Evolutionary conservation across 37 sponge, comb jelly and placozoan genomes (phyloP), one percentile per base, ranked within the genome.

Genomic region (Halisarca cf. caerulea): DNA sequence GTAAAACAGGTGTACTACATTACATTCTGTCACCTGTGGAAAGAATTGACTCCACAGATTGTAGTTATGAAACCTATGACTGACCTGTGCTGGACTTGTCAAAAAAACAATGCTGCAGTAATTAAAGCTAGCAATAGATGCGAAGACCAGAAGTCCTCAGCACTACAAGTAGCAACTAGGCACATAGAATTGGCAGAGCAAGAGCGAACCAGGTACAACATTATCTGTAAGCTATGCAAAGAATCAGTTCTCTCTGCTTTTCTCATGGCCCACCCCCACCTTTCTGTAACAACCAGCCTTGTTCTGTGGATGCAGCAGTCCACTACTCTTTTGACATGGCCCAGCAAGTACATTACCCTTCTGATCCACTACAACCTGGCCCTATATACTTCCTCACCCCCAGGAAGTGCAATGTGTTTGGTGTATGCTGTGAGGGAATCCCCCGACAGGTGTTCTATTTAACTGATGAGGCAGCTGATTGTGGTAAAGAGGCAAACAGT

Each of bases 11-110:
- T 59, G 60, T 41, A 27, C 3, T 81, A 39, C 62, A 86, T 28
- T 27, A 45, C 60, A n/a, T 90, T 90, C 40, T 66, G 70, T 2
- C 20, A 36, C 20, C 60, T 83, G 21, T 90, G 91, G 91, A 61
- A 41, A 51, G 30, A 58, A 53, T 53, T 85, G 66, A 51, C 33
- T 40, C 90, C 90, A 24, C 71, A 82, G 3, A 78, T 90, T n/a
- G 23, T 44, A 11, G 70, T 90, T 1, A 86, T 77, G 70, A 85
- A 90, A 44, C 86, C 83, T 0, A 86, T 72, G 83, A 53, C 68
- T 0, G 90, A 86, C 58, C 79, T 90, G 39, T n/a, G n/a, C n/a
- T n/a, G n/a, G n/a, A n/a, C n/a, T n/a, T 55, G 68, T 66, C 9
- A n/a, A 27, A 14, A n/a, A 4, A 71, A 34, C 32, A 21, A 34